Evolutionary conservation across 2,113 vertebrate species (phyloP).

Genomic region (Athene cunicularia): DNA sequence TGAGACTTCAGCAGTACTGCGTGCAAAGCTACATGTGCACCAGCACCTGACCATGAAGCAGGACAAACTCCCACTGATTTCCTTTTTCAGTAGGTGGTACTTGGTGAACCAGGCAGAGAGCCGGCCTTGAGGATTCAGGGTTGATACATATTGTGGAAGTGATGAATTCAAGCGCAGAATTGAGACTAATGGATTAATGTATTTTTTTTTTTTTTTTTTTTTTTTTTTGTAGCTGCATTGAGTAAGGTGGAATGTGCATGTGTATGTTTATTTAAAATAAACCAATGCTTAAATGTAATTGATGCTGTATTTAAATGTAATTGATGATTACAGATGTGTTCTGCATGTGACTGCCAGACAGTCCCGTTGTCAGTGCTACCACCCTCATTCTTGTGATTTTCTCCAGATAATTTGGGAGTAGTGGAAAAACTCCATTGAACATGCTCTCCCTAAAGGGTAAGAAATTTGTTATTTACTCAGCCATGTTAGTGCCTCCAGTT

Average conservation of each 20-base stretch:
- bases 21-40: neutral
- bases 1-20: neutral
- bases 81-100: neutral
- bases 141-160: neutral
- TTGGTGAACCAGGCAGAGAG: neutral
- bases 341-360: neutral
- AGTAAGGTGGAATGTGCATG: neutral
- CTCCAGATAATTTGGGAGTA: neutral
- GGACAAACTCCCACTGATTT: neutral
- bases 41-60: neutral
- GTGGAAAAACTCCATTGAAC: neutral
- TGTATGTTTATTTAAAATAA: neutral
- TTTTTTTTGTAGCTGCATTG: neutral
- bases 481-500: neutral
- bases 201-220: too few relatives aligned
- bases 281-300: neutral
- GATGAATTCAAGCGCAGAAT: neutral
- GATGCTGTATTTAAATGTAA: neutral
- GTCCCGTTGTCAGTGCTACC: neutral
- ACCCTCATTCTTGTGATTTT: neutral
- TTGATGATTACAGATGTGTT: neutral
- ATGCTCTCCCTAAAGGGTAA: neutral
- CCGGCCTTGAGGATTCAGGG: neutral
- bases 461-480: neutral
- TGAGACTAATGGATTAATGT: neutral